Conservation (phyloP, 2,888 invertebrate genomes). For the Chaitophorus viminalis region DNA sequence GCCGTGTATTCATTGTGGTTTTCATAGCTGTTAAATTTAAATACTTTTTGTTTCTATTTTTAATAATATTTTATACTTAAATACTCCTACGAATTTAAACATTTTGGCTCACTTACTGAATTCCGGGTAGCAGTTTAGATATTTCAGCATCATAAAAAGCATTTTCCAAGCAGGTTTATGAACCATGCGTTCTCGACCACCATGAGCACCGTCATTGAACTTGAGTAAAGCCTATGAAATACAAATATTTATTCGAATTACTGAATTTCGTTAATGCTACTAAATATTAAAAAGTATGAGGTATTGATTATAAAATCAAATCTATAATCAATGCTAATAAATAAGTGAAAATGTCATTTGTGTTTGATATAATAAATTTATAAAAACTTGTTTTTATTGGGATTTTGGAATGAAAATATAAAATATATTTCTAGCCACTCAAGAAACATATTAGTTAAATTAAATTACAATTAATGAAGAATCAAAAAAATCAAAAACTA, state of each 20-base stretch:
- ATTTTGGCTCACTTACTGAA: slow-evolving; percentile 50
- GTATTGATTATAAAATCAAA: no score
- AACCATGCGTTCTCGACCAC: slow-evolving; percentile 53
- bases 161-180: slow-evolving; percentile 59
- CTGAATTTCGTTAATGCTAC: no score
- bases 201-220: slow-evolving; percentile 48
- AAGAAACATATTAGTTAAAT: no score
- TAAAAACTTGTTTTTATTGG: no score
- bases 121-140: slow-evolving; percentile 57
- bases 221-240: slow-evolving; percentile 50
- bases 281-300: no score
- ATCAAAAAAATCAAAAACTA: no score
- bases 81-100: neutral
- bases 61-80: slow-evolving; percentile 5
- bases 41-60: slow-evolving; percentile 1
- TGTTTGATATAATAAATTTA: no score
- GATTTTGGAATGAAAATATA: no score
- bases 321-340: no score
- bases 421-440: no score
- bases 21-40: neutral
- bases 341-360: no score
- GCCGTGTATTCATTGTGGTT: neutral
- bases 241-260: neutral
- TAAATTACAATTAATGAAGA: no score
- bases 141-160: slow-evolving; percentile 58